These are phyloP conservation scores for Anastrepha ludens DNA, from an alignment of 1,140 invertebrate species.

Conservation along the genomic window DNA sequence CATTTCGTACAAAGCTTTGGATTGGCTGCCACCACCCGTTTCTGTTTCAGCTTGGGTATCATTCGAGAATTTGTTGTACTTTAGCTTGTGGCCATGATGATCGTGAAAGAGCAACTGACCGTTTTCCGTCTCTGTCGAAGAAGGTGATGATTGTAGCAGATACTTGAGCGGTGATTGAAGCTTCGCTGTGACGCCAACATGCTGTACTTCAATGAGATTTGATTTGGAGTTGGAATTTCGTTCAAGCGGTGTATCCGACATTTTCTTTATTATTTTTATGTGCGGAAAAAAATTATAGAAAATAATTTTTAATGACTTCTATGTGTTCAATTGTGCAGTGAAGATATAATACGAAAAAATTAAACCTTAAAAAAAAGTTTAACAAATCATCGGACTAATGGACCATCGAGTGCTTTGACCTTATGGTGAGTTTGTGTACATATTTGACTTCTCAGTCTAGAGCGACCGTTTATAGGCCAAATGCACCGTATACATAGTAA, in stretches of 20 bases:
- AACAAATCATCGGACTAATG: too few species aligned
- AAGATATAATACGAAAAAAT: too few species aligned
- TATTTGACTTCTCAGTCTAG: too few species aligned
- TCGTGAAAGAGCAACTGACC: conserved; percentile 54
- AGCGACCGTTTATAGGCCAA: too few species aligned
- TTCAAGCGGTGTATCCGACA: conserved; percentile 65
- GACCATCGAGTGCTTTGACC: too few species aligned
- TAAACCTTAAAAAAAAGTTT: too few species aligned
- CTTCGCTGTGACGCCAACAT: conserved; percentile 70
- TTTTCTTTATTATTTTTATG: conserved; percentile 42
- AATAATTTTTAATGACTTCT: background rate
- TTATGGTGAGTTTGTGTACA: too few species aligned
- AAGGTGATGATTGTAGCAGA: conserved; percentile 60
- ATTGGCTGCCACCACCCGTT: conserved; percentile 5
- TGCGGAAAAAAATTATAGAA: background rate
- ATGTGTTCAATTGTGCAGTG: too few species aligned
- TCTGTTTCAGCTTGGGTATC: conserved; percentile 58
- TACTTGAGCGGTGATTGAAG: conserved; percentile 66
- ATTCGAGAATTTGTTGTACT: conserved; percentile 65
- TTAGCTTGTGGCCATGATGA: conserved; percentile 53
- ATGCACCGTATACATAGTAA: too few species aligned
- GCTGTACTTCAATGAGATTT: conserved; percentile 65
- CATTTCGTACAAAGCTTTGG: conserved; percentile 66
- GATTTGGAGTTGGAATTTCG: conserved; percentile 65
- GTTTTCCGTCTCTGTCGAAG: conserved; percentile 65